Evolutionary conservation across 2,797 vertebrate genomes (phyloP).

Genomic region (Sebastes ruberrimus): DNA sequence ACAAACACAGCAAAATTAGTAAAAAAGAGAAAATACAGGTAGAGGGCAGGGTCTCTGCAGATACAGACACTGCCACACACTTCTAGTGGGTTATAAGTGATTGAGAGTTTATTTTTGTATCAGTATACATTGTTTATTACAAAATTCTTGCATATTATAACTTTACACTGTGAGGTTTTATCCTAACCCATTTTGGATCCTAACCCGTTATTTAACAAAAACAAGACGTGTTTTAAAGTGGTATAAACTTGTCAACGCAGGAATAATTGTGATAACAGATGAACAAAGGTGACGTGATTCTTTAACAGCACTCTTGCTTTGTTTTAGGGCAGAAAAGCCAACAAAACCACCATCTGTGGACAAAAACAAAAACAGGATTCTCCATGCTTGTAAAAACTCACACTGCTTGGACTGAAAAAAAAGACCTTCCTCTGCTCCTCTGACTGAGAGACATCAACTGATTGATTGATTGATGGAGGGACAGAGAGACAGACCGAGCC

Average conservation of each 20-base stretch:
- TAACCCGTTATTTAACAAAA: neutral
- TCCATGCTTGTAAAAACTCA: conserved; percentile 1
- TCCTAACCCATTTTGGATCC: neutral
- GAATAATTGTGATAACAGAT: neutral
- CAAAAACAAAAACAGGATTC: neutral
- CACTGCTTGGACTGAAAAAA: neutral
- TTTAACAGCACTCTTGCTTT: neutral
- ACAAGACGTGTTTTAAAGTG: neutral
- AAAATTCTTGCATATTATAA: too few species aligned
- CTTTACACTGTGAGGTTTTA: neutral
- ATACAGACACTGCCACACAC: too few species aligned
- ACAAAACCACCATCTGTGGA: neutral
- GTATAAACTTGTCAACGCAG: neutral
- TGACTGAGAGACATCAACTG: neutral
- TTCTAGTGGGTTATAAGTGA: too few species aligned
- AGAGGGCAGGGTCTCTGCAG: too few species aligned
- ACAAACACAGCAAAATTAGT: too few species aligned
- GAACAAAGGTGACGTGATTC: neutral
- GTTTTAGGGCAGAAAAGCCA: conserved; percentile 24
- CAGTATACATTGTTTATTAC: too few species aligned
- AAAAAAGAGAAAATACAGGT: too few species aligned
- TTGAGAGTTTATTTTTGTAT: too few species aligned
- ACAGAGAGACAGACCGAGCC: neutral
- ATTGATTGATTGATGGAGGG: conserved; percentile 26
- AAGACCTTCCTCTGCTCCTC: neutral